Evolutionary conservation across 2,888 invertebrate species (phyloP).

Genomic region (Loripinus fragilis): DNA sequence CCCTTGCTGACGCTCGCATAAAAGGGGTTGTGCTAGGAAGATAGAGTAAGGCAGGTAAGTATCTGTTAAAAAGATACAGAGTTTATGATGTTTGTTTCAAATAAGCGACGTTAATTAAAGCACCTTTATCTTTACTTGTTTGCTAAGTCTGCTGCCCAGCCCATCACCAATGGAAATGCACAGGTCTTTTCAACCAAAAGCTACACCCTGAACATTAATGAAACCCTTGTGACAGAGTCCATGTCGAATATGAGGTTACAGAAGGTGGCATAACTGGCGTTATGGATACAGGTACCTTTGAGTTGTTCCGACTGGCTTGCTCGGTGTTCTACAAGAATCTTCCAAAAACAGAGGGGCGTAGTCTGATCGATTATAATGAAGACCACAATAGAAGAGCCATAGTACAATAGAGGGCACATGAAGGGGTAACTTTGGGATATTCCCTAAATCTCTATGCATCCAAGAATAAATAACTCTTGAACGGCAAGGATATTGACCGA

Average conservation of each 20-base stretch:
- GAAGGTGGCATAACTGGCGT: neutral
- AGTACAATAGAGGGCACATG: neutral
- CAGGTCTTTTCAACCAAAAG: too few species aligned
- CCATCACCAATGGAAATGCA: too few species aligned
- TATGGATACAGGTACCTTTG: neutral
- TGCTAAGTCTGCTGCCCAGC: too few species aligned
- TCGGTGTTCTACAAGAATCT: neutral
- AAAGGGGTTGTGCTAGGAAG: too few species aligned
- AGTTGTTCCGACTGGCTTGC: neutral
- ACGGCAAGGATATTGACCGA: neutral
- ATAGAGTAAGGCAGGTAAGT: too few species aligned
- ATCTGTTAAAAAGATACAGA: too few species aligned
- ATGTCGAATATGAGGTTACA: neutral
- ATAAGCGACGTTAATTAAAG: too few species aligned
- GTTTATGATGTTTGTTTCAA: too few species aligned
- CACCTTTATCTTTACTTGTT: too few species aligned
- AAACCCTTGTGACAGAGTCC: neutral
- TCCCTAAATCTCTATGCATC: neutral
- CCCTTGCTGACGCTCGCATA: too few species aligned
- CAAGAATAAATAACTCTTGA: neutral
- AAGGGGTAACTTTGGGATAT: neutral
- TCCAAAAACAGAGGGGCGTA: neutral
- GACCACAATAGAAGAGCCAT: neutral
- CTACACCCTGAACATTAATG: neutral
- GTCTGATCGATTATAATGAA: neutral